Evolutionary conservation across 2,113 vertebrate species (phyloP), one percentile per base, ranked within the genome.

Genomic region (Cephalopterus ornatus): DNA sequence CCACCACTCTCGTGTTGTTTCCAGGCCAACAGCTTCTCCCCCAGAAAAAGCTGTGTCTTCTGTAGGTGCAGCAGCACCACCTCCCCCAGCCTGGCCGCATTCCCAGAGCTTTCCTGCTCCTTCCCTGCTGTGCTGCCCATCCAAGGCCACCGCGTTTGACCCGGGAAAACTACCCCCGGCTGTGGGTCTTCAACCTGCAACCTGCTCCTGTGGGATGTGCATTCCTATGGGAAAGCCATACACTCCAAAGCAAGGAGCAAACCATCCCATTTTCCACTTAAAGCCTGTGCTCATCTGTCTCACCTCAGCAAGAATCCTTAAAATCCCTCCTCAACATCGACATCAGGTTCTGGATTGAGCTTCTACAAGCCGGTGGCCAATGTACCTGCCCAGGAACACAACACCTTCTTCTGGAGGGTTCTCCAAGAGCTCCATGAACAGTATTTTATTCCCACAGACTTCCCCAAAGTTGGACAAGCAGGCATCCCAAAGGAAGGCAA

Each of bases 71-170:
- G 35, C 32, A 15, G 19, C 6, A 2, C 12, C 14, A 1, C 4
- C 30, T 35, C 6, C 30, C 13, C 22, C 44, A 24, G 33, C 17
- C 49, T 2, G 0, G 8, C 1, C 8, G 27, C 4, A 0, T 5
- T 26, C 39, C 16, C 35, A 14, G 58, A 1, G 11, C 11, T 46
- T 13, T 49, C 61, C 72, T 27, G 47, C n/a, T 46, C 77, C 8
- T 52, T 2, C 0, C 13, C 33, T n/a, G 26, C 84, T 16, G 7
- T 14, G 46, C 44, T 35, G 53, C 83, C 44, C 28, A 3, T 5
- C 35, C 49, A 6, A 4, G 1, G 3, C 8, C n/a, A 17, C 18
- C 0, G 0, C 2, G 0, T 12, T 47, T 3, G 63, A 6, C 55
- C 11, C 30, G 5, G 71, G 71, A 28, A 41, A 72, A 68, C 9